Percentiles rank a stretch among this genome's conserved stretches.
Evolutionary conservation across 2,113 vertebrate genomes (phyloP).

Genomic region (Coturnix japonica): DNA sequence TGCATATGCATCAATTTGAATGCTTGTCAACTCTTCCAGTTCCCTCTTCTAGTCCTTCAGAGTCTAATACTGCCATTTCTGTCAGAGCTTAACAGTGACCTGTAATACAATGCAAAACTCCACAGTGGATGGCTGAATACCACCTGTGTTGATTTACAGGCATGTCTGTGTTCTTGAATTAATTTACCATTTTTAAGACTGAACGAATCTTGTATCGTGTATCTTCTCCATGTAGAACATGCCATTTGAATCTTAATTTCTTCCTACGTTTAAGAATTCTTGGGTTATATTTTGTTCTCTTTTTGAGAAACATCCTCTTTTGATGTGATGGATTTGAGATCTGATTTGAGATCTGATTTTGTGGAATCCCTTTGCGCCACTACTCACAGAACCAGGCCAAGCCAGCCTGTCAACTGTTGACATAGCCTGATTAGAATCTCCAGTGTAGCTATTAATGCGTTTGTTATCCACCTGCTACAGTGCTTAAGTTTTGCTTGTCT

Average conservation of each 20-base stretch:
- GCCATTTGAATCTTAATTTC: neutral
- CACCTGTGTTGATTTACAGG: neutral
- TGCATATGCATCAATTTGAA: neutral
- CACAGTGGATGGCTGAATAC: neutral
- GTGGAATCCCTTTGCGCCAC: too few relatives aligned
- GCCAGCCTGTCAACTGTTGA: too few relatives aligned
- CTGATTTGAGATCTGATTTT: neutral
- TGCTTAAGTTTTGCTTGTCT: neutral
- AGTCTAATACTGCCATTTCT: neutral
- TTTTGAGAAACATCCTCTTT: neutral
- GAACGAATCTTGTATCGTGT: neutral
- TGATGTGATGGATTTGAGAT: neutral
- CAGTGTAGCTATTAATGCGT: neutral
- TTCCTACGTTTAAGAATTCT: neutral
- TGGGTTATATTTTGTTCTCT: neutral
- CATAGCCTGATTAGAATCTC: neutral
- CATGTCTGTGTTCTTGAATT: neutral
- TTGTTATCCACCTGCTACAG: neutral
- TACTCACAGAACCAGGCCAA: too few relatives aligned
- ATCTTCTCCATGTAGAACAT: neutral
- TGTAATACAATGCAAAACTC: conserved; percentile 8
- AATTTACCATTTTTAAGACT: neutral
- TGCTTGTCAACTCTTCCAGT: neutral
- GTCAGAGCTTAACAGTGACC: neutral
- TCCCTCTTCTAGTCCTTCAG: neutral